phyloP scores from a whole-genome alignment of 2,797 vertebrate genomes.

The Mallotus villosus region DNA sequence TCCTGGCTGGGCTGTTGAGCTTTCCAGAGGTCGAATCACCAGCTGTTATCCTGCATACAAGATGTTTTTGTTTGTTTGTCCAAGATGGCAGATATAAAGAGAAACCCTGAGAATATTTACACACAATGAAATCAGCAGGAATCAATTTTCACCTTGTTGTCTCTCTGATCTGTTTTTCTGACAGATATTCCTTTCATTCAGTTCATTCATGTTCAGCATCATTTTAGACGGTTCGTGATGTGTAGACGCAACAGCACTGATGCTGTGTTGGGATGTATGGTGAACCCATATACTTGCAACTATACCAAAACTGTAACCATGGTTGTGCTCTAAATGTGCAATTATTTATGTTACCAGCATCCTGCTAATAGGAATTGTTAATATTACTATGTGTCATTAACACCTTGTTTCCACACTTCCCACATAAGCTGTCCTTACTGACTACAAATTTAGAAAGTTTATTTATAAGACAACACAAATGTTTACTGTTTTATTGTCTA shows the following conservation, averaged over 20 bases:
- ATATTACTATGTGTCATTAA: constrained; percentile 41
- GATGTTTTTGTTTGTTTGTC: background rate
- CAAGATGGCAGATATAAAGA: background rate
- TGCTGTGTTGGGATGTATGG: constrained; percentile 7
- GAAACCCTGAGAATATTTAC: background rate
- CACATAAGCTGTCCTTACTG: constrained; percentile 36
- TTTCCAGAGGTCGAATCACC: background rate
- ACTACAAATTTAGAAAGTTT: constrained; percentile 59
- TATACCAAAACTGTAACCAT: constrained; percentile 25
- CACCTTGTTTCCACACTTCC: constrained; percentile 25
- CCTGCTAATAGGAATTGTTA: constrained; percentile 33
- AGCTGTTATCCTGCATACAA: background rate
- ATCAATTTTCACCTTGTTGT: background rate
- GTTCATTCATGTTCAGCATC: constrained; percentile 4
- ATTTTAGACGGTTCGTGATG: background rate
- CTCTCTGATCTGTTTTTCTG: background rate
- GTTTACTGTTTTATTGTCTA: constrained; percentile 55
- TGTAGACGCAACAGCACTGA: background rate
- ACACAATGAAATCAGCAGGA: background rate
- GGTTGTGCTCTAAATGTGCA: constrained; percentile 50
- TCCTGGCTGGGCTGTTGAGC: background rate
- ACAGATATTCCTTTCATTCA: background rate
- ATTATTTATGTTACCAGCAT: constrained; percentile 57
- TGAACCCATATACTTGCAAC: constrained; percentile 10
- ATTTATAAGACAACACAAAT: constrained; percentile 67